Conservation (phyloP, 2,113 vertebrate species). For the Ammodramus savannarum region DNA sequence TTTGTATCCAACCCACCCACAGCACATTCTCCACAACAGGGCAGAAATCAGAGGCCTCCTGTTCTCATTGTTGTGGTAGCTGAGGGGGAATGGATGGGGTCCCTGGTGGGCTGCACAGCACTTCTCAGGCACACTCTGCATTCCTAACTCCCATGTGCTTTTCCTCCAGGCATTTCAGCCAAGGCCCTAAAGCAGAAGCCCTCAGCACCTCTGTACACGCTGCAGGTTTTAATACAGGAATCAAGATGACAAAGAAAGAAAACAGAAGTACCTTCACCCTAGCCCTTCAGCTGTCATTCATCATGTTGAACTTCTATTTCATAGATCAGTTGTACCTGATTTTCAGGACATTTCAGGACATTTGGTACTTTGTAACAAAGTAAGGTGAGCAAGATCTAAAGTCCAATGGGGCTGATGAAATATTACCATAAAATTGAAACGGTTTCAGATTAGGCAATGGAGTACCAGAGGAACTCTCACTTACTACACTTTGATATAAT, state of each 20-base stretch:
- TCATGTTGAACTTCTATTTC: background rate
- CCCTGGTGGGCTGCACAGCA: background rate
- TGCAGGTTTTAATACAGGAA: background rate
- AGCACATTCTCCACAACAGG: background rate
- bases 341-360: background rate
- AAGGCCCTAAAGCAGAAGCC: background rate
- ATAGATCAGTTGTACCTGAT: background rate
- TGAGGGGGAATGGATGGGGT: background rate
- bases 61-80: background rate
- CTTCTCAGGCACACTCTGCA: background rate
- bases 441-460: background rate
- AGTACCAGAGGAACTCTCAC: background rate
- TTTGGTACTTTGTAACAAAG: background rate
- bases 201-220: background rate
- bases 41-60: background rate
- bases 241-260: background rate
- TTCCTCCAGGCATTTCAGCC: background rate
- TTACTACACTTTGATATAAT: background rate
- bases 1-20: accelerated
- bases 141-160: background rate
- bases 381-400: background rate
- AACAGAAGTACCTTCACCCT: background rate
- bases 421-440: background rate
- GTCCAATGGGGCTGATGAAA: background rate
- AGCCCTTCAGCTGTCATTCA: background rate